Evolutionary conservation across 2,888 invertebrate species (phyloP).

Genomic region (Hemicrepidius hirtus): DNA sequence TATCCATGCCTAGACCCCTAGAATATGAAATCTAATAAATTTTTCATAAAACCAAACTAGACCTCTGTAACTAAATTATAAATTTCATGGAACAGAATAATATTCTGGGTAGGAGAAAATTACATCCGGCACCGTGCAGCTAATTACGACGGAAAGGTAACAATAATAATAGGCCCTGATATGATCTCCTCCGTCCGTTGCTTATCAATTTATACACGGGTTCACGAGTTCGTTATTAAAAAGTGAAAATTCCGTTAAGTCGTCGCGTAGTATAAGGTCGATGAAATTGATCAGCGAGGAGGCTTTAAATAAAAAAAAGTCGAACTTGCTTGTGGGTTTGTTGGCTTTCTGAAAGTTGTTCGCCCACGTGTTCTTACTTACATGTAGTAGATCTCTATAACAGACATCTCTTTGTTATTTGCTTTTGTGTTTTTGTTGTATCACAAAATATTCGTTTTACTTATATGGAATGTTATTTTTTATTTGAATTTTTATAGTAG

Average conservation of each 20-base stretch:
- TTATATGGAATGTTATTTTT: too few relatives aligned
- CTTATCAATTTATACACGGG: neutral
- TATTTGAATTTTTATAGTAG: too few relatives aligned
- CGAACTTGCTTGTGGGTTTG: neutral
- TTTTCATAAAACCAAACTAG: neutral
- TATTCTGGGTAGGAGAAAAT: conserved; percentile 1
- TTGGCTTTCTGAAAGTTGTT: conserved; percentile 3
- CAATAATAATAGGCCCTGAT: conserved; percentile 6
- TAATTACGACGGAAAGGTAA: conserved; percentile 20
- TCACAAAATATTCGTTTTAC: too few relatives aligned
- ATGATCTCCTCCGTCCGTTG: conserved; percentile 4
- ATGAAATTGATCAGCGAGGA: conserved; percentile 9
- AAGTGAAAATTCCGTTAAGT: neutral
- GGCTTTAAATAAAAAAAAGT: neutral
- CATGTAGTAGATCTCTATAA: too few relatives aligned
- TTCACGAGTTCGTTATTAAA: conserved; percentile 3
- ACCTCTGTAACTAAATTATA: neutral
- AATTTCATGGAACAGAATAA: conserved; percentile 9
- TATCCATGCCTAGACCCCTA: too few relatives aligned
- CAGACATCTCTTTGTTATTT: neutral
- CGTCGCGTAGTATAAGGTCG: neutral
- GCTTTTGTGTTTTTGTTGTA: neutral
- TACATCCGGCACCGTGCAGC: conserved; percentile 19
- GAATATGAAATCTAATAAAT: too few relatives aligned
- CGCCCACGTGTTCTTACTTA: conserved; percentile 1